Percentiles rank a stretch among this genome's conserved stretches.
Evolutionary conservation across 2,113 vertebrate genomes (phyloP).

Genomic region (Dipodomys stephensi): DNA sequence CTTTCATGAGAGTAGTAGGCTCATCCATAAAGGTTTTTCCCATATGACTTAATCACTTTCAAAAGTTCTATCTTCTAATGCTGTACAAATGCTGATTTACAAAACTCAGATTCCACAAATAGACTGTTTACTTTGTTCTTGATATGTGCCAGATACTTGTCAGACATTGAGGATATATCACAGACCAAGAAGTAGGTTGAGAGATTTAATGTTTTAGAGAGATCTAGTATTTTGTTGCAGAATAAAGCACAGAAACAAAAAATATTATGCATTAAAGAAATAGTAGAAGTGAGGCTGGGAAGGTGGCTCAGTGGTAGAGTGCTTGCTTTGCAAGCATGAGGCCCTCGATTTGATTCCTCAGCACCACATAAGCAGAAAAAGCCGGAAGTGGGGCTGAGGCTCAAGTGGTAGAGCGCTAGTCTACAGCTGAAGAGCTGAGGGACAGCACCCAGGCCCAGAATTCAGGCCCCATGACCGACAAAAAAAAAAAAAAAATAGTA

Average conservation of each 20-base stretch:
- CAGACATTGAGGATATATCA: background rate
- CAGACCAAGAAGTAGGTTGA: background rate
- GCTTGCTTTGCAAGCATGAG: too few relatives aligned
- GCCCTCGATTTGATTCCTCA: too few relatives aligned
- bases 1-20: background rate
- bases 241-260: constrained; percentile 15
- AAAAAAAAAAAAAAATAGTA: background rate
- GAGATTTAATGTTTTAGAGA: background rate
- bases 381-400: too few relatives aligned
- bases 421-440: too few relatives aligned
- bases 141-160: background rate
- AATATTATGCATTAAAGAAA: background rate
- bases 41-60: background rate
- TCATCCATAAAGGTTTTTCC: background rate
- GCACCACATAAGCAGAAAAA: too few relatives aligned
- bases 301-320: too few relatives aligned
- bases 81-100: background rate
- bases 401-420: too few relatives aligned
- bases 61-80: background rate
- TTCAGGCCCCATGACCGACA: too few relatives aligned
- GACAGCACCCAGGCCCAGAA: too few relatives aligned
- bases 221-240: constrained; percentile 10
- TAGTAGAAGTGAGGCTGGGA: too few relatives aligned
- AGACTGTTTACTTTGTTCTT: background rate
- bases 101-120: background rate